Evolutionary conservation across 2,113 vertebrate genomes (phyloP).

Genomic region (Pandion haliaetus): DNA sequence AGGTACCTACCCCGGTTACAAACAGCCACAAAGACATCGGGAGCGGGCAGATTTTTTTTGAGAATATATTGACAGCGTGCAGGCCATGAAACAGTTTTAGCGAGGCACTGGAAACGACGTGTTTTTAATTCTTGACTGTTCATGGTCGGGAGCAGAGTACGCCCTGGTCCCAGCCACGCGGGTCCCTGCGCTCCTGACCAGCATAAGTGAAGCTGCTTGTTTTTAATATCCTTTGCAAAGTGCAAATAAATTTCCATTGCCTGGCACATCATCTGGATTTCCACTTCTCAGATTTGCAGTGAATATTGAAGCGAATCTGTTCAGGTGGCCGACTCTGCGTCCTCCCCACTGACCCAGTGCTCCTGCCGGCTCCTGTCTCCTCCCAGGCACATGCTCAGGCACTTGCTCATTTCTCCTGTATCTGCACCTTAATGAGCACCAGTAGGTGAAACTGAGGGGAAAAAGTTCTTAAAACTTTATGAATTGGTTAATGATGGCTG

Average conservation of each 20-base stretch:
- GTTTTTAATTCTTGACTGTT: not conserved
- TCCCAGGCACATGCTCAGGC: not conserved
- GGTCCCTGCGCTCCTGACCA: fast-evolving
- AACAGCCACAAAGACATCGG: not conserved
- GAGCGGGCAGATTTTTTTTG: not conserved
- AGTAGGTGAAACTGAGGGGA: not conserved
- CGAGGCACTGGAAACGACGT: not conserved
- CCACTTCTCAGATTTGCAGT: not conserved
- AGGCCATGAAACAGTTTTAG: not conserved
- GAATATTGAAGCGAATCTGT: not conserved
- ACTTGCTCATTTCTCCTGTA: not conserved
- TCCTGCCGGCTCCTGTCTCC: not conserved
- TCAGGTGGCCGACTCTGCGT: not conserved
- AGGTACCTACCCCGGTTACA: not conserved
- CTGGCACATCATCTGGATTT: not conserved
- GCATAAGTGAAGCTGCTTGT: not conserved
- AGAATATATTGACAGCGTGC: not conserved
- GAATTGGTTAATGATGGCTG: not conserved
- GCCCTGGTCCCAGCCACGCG: not conserved
- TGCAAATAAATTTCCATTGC: not conserved
- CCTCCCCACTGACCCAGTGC: not conserved
- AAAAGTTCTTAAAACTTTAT: not conserved
- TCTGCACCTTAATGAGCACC: not conserved
- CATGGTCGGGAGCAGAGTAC: fast-evolving
- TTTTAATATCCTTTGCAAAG: not conserved